Percentiles rank a stretch among this genome's conserved stretches.
Evolutionary conservation across 1,140 invertebrate genomes (phyloP).

Genomic region (Heliconius eleuchia): DNA sequence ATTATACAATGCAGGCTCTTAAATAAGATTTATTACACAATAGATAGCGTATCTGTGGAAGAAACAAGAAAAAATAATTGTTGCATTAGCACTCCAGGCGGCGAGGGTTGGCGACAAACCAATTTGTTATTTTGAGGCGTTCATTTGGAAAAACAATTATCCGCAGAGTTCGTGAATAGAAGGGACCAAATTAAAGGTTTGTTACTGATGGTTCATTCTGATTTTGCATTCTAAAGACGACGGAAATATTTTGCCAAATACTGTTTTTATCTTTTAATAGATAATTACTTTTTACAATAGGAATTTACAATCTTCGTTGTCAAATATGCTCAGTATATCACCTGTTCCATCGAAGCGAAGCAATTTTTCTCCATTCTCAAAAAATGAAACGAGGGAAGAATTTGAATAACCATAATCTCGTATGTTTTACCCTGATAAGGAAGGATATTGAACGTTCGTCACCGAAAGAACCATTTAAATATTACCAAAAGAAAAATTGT

Average conservation of each 20-base stretch:
- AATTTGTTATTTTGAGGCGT: constrained; percentile 74
- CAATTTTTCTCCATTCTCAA: not conserved
- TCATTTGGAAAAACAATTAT: constrained; percentile 73
- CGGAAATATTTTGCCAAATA: constrained; percentile 28
- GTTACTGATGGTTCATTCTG: constrained; percentile 51
- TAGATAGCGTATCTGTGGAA: constrained; percentile 31
- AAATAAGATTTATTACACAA: constrained; percentile 20
- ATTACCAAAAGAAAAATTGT: constrained; percentile 67
- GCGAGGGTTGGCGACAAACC: constrained; percentile 60
- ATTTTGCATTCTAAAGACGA: constrained; percentile 44
- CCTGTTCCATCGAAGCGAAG: not conserved
- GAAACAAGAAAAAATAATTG: constrained; percentile 42
- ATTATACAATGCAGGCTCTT: constrained; percentile 11
- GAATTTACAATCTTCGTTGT: not conserved
- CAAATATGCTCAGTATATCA: not conserved
- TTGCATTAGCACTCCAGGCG: constrained; percentile 42
- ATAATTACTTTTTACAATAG: constrained; percentile 3
- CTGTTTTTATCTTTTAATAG: constrained; percentile 1
- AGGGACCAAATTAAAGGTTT: constrained; percentile 67
- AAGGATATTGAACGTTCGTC: constrained; percentile 18
- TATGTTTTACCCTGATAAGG: constrained; percentile 26
- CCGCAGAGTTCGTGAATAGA: constrained; percentile 56
- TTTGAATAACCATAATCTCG: constrained; percentile 5
- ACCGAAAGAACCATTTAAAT: constrained; percentile 46
- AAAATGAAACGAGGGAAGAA: not conserved